These are phyloP conservation scores for Troides oblongomaculatus DNA, from an alignment of 2,888 invertebrate genomes.

Conservation along the genomic window DNA sequence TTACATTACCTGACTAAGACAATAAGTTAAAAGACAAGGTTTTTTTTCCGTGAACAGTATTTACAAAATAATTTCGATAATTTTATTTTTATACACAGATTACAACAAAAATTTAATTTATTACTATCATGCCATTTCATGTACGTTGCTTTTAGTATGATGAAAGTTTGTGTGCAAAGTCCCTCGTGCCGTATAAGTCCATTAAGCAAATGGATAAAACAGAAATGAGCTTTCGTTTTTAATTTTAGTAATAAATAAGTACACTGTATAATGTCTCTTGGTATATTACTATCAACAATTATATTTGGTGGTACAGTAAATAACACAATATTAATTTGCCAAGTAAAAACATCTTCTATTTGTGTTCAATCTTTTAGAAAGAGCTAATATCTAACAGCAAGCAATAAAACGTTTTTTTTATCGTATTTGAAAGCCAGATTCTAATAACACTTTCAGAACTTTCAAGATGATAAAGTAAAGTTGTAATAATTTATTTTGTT, in stretches of 20 bases:
- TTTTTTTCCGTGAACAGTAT: no score
- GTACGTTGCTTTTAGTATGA: constrained; percentile 77
- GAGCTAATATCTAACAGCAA: no score
- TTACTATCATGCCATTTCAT: constrained; percentile 73
- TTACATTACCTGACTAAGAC: no score
- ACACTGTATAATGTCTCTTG: constrained; percentile 63
- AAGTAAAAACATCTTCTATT: background rate
- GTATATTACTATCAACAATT: constrained; percentile 57
- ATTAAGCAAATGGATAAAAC: constrained; percentile 75
- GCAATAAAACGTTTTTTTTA: no score
- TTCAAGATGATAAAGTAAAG: no score
- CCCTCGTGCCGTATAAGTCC: constrained; percentile 74
- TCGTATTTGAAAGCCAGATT: no score
- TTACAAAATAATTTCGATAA: constrained; percentile 22
- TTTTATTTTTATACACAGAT: constrained; percentile 33
- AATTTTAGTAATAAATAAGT: constrained; percentile 73
- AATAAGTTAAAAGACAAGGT: no score
- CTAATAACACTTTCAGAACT: no score
- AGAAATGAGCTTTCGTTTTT: constrained; percentile 74
- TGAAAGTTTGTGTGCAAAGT: constrained; percentile 70
- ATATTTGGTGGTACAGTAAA: constrained; percentile 33
- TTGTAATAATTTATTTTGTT: no score
- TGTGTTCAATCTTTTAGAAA: no score
- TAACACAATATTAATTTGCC: background rate
- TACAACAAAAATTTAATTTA: constrained; percentile 61